phyloP scores from a whole-genome alignment of 2,113 vertebrate species.

The Elephantulus edwardii region DNA sequence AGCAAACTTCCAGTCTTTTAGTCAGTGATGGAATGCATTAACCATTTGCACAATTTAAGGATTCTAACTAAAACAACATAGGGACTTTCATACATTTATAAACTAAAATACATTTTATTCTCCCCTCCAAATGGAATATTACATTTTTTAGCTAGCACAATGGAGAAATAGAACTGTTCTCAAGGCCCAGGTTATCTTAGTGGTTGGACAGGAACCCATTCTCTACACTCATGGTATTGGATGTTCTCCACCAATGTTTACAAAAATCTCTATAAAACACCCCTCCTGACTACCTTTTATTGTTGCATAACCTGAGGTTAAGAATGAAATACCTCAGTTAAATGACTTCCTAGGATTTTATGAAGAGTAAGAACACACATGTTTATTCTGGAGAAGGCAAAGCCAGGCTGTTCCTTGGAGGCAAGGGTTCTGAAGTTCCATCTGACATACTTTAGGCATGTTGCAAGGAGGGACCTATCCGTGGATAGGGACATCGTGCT shows the following conservation, averaged over 20 bases:
- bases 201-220: background rate
- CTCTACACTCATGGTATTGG: background rate
- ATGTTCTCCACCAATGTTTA: background rate
- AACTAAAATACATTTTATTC: background rate
- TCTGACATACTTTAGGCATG: too few species aligned
- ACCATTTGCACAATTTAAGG: background rate
- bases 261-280: background rate
- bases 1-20: background rate
- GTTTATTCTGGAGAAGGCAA: too few species aligned
- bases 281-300: background rate
- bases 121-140: background rate
- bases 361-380: too few species aligned
- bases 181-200: background rate
- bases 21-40: background rate
- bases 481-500: too few species aligned
- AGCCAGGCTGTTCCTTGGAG: too few species aligned
- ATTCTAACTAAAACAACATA: background rate
- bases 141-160: background rate
- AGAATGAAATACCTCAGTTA: constrained; percentile 15
- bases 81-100: background rate
- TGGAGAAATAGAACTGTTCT: background rate
- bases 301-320: background rate
- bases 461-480: too few species aligned
- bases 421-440: too few species aligned
- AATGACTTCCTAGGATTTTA: background rate